Evolutionary conservation across 2,113 vertebrate genomes (phyloP).

Genomic region (Polyodon spathula): DNA sequence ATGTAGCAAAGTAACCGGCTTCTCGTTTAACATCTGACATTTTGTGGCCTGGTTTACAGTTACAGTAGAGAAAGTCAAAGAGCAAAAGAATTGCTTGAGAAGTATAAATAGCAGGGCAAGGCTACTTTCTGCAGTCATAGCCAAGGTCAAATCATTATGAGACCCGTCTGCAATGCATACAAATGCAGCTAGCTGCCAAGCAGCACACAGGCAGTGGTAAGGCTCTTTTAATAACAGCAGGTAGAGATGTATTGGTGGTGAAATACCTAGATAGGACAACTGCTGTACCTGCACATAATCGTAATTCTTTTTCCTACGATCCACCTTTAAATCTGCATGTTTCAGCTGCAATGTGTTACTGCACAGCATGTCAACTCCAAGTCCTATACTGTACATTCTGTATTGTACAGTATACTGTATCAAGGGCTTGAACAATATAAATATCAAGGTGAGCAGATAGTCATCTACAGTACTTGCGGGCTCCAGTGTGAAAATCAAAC

Average conservation of each 20-base stretch:
- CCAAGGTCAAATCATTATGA: conserved; percentile 52
- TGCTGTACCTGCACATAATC: conserved; percentile 4
- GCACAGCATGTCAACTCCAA: no score
- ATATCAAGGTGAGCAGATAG: no score
- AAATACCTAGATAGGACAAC: neutral
- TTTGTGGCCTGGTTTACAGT: conserved; percentile 61
- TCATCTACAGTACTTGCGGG: no score
- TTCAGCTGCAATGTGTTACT: no score
- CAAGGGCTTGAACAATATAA: no score
- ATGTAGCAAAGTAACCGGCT: conserved; percentile 38
- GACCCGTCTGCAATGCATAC: conserved; percentile 31
- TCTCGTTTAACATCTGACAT: conserved; percentile 63
- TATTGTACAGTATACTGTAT: no score
- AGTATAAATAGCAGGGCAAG: conserved; percentile 69
- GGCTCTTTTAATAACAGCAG: neutral
- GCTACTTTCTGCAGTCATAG: conserved; percentile 43
- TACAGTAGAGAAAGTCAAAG: conserved; percentile 65
- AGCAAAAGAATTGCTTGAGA: conserved; percentile 46
- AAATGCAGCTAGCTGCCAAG: conserved; percentile 37
- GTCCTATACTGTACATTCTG: no score
- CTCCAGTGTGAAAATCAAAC: no score
- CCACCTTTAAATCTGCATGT: neutral
- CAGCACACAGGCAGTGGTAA: conserved; percentile 8
- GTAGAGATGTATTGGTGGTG: neutral
- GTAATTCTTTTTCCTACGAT: neutral